These are phyloP conservation scores for Anas acuta DNA, from an alignment of 2,797 vertebrate genomes.

Conservation along the genomic window DNA sequence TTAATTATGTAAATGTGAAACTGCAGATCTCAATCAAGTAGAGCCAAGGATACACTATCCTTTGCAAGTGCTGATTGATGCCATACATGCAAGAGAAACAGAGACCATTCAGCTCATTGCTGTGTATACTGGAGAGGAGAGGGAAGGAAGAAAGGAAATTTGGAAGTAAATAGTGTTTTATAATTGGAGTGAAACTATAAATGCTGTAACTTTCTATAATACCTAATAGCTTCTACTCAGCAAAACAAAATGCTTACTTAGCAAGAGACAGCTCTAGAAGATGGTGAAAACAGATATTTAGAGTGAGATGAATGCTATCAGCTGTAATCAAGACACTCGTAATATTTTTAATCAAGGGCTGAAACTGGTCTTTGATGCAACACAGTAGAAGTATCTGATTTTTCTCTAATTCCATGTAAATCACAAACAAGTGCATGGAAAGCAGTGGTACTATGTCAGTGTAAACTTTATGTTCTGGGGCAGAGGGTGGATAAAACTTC, in stretches of 20 bases:
- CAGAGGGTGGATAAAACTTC: not conserved
- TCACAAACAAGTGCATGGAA: not conserved
- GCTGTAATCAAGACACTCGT: not conserved
- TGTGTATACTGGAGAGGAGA: constrained; percentile 37
- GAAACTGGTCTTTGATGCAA: not conserved
- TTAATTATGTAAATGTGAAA: constrained; percentile 55
- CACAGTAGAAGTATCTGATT: not conserved
- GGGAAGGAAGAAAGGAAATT: constrained; percentile 34
- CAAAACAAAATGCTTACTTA: constrained; percentile 36
- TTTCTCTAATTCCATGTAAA: not conserved
- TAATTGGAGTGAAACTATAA: constrained; percentile 39
- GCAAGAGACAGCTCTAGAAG: constrained; percentile 5
- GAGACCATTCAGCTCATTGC: constrained; percentile 41
- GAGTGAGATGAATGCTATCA: not conserved
- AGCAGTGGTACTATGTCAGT: not conserved
- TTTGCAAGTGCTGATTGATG: constrained; percentile 53
- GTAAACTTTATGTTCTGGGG: not conserved
- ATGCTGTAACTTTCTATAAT: constrained; percentile 5
- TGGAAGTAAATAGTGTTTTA: constrained; percentile 32
- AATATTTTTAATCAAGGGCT: not conserved
- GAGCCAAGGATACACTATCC: constrained; percentile 55
- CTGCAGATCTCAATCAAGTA: constrained; percentile 56
- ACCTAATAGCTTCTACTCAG: constrained; percentile 25
- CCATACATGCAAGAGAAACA: not conserved
- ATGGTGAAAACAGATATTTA: not conserved